Evolutionary conservation across 2,888 invertebrate genomes (phyloP), one percentile per base, ranked within the genome.

Genomic region (Zygaena filipendulae): DNA sequence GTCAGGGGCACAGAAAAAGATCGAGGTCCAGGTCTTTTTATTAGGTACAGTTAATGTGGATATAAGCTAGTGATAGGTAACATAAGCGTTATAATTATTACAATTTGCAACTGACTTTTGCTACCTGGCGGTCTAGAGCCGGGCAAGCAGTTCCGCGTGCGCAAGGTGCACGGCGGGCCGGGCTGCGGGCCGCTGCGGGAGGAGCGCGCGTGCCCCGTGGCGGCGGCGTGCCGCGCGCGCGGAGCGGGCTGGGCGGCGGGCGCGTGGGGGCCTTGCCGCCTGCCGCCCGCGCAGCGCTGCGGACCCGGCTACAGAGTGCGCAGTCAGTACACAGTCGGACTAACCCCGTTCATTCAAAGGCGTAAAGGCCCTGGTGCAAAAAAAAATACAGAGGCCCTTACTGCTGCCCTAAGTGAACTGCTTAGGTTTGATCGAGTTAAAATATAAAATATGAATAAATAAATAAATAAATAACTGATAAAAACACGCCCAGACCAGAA

Each of bases 151-250:
- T 63, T 72, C 5, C 67, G 84, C 5, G 69, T 75, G 4, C 77
- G 84, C 3, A 60, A 62, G 0, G 81, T 84, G 0, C 63, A 81
- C 32, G 81, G 82, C 1, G 82, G 82, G 0, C 71, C 82, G 0
- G 66, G 71, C 48, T 79, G 81, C 36, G 83, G 83, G 0, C 70
- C 81, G 0, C 52, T 75, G 5, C 75, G 80, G 37, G 82, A 84
- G 48, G 52, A 71, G 0, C 70, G 82, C 5, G 70, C 69, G 27
- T 84, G 84, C 30, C 70, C 72, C 20, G 60, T 66, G 19, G 63
- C 75, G 14, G 60, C 50, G 29, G 66, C 60, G 44, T 71, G 64
- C 38, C 63, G 49, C 27, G 52, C 56, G 29, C 62, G 67, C 2
- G 63, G 59, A 36, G 61, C 75, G 12, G 42, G 54, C 16, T 84